Conservation (phyloP, 2,113 vertebrate species). For the Pluvialis apricaria region DNA sequence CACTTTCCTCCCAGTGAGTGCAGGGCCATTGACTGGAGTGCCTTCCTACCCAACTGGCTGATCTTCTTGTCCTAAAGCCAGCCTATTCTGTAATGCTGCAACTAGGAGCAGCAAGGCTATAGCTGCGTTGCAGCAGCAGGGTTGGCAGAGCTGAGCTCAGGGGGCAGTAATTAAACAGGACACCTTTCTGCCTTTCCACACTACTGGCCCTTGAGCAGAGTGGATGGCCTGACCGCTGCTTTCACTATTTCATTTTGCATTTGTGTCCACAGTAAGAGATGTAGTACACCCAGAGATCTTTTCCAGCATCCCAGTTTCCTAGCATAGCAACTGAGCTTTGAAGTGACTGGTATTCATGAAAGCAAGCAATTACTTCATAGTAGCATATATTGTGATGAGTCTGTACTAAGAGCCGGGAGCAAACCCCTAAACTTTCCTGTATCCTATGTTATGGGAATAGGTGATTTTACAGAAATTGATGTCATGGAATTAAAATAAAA, state of each 20-base stretch:
- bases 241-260: neutral
- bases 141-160: neutral
- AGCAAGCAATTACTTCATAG: neutral
- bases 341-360: neutral
- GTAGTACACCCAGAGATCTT: neutral
- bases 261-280: neutral
- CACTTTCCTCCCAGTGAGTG: neutral
- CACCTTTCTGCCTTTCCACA: neutral
- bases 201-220: neutral
- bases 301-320: neutral
- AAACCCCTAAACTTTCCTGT: neutral
- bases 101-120: neutral
- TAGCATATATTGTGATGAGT: neutral
- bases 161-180: neutral
- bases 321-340: neutral
- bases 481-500: constrained; percentile 14
- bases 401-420: neutral
- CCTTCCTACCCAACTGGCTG: neutral
- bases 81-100: neutral
- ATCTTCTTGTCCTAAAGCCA: neutral
- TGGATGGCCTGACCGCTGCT: neutral
- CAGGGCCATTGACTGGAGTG: neutral
- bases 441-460: neutral
- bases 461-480: neutral
- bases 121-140: neutral